phyloP scores from a whole-genome alignment of 2,113 vertebrate species.

The Peromyscus maniculatus region DNA sequence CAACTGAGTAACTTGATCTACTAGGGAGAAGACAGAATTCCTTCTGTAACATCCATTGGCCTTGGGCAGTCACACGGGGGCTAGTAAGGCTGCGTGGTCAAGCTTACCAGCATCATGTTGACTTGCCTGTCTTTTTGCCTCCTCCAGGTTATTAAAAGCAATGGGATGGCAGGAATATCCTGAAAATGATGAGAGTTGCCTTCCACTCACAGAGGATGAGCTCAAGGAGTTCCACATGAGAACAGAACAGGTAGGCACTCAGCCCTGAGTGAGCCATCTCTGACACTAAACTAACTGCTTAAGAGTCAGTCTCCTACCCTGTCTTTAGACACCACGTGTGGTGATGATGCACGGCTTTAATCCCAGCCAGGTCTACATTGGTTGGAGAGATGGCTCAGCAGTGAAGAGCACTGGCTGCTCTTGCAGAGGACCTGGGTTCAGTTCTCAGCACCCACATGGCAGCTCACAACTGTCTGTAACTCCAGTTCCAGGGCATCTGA shows the following conservation, averaged over 20 bases:
- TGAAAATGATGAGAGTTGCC: conserved; percentile 99
- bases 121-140: neutral
- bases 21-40: neutral
- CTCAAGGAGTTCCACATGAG: conserved; percentile 98
- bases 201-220: conserved; percentile 98
- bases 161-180: conserved; percentile 99
- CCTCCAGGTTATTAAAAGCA: conserved; percentile 95
- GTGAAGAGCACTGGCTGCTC: neutral
- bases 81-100: neutral
- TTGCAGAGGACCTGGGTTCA: neutral
- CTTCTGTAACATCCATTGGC: neutral
- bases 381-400: neutral
- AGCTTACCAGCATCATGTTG: neutral
- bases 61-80: neutral
- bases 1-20: neutral
- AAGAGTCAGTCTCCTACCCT: neutral
- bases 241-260: conserved; percentile 94
- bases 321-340: neutral
- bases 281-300: neutral
- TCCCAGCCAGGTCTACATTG: neutral
- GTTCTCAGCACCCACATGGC: neutral
- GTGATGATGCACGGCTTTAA: neutral
- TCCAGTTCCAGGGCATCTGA: neutral
- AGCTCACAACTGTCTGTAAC: neutral
- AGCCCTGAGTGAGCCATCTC: neutral